phyloP scores from a whole-genome alignment of 2,797 vertebrate species.

The Lacerta viridis region DNA sequence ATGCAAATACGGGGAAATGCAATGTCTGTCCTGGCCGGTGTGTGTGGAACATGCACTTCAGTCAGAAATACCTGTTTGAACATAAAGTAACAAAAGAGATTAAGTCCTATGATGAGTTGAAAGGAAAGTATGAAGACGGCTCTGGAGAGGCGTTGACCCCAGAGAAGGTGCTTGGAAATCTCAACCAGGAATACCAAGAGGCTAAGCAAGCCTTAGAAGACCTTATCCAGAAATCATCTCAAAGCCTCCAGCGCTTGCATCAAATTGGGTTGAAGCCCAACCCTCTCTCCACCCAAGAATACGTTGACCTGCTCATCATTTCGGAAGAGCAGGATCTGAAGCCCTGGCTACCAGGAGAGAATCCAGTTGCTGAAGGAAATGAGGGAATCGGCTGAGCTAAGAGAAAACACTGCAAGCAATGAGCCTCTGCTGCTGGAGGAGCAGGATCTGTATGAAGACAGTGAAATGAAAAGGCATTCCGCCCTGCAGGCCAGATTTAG shows the following conservation, averaged over 20 bases:
- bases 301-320: constrained; percentile 65
- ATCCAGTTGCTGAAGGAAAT: constrained; percentile 46
- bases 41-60: constrained; percentile 25
- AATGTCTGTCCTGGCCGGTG: constrained; percentile 17
- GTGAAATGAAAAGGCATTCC: neutral
- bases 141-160: neutral
- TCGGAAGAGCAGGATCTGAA: constrained; percentile 56
- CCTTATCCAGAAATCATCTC: neutral
- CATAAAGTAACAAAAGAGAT: constrained; percentile 32
- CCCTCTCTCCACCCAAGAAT: constrained; percentile 59
- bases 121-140: constrained; percentile 51
- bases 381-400: constrained; percentile 56
- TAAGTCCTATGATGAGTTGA: constrained; percentile 30
- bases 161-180: neutral
- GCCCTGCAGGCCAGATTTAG: neutral
- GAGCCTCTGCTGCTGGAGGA: constrained; percentile 27
- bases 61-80: constrained; percentile 50
- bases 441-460: neutral
- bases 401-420: constrained; percentile 55
- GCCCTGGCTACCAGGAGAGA: neutral
- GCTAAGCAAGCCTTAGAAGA: neutral
- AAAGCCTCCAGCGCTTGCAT: constrained; percentile 53
- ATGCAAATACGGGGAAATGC: neutral
- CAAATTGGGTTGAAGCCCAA: constrained; percentile 63
- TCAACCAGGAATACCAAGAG: neutral